Conservation (phyloP, 2,113 vertebrate genomes). For the Dermatemys mawii region DNA sequence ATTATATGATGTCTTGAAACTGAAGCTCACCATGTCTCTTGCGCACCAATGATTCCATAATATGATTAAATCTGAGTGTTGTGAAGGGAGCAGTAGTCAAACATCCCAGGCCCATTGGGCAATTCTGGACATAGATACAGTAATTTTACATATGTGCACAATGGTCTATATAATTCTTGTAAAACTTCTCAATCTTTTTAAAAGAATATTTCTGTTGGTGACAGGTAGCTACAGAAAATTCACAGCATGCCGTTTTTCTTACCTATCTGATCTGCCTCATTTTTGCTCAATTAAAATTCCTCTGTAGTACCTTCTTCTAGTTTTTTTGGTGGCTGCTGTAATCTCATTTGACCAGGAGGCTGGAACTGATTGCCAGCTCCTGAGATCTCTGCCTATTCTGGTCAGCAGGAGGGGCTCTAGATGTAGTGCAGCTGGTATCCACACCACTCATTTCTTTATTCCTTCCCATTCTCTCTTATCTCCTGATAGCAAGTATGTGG, state of each 20-base stretch:
- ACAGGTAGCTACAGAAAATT: neutral
- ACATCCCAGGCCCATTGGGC: neutral
- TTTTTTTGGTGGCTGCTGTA: neutral
- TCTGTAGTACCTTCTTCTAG: neutral
- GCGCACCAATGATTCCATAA: neutral
- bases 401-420: neutral
- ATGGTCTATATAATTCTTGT: neutral
- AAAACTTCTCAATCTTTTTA: neutral
- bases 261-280: neutral
- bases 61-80: neutral
- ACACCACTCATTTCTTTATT: neutral
- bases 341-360: neutral
- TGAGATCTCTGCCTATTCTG: neutral
- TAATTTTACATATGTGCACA: neutral
- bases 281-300: neutral
- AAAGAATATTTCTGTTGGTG: neutral
- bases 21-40: neutral
- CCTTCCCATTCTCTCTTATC: neutral
- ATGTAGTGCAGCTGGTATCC: neutral
- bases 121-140: neutral
- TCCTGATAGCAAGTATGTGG: neutral
- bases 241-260: neutral
- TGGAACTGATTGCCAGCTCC: neutral
- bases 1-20: neutral
- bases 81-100: neutral